These are phyloP conservation scores for Trichosurus vulpecula DNA, from an alignment of 2,797 vertebrate genomes.

Conservation along the genomic window DNA sequence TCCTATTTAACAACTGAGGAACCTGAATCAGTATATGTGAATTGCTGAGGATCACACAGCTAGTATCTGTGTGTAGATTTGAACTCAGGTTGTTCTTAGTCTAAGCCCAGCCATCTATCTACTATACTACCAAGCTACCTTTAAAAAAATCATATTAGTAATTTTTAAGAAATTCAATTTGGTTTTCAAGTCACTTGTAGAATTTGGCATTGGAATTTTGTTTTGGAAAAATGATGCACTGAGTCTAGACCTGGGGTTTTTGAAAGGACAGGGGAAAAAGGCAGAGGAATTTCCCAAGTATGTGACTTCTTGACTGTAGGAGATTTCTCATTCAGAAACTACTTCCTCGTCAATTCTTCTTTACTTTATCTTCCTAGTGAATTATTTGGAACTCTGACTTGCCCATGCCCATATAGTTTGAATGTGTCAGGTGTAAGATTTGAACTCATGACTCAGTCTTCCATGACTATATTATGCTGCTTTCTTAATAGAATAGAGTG, in stretches of 20 bases:
- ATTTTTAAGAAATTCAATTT: neutral
- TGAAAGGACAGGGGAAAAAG: neutral
- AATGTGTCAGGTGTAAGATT: neutral
- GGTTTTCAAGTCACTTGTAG: neutral
- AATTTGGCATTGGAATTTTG: neutral
- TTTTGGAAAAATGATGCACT: neutral
- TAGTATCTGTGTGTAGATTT: neutral
- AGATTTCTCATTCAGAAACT: neutral
- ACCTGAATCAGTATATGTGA: neutral
- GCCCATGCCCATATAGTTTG: neutral
- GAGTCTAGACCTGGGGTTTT: neutral
- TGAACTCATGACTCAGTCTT: neutral
- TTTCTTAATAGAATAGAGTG: neutral
- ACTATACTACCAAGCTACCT: neutral
- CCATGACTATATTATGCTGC: neutral
- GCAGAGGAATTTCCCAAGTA: rapidly evolving
- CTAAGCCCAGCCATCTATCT: neutral
- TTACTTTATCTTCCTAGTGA: neutral
- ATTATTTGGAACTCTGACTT: neutral
- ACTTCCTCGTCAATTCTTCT: neutral
- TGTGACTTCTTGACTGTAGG: neutral
- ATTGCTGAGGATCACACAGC: neutral
- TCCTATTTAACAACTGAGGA: neutral
- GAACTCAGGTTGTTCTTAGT: neutral
- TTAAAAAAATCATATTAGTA: neutral